Conservation (phyloP, 92 coral and sea anemone species). For the Anthopleura xanthogrammica region DNA sequence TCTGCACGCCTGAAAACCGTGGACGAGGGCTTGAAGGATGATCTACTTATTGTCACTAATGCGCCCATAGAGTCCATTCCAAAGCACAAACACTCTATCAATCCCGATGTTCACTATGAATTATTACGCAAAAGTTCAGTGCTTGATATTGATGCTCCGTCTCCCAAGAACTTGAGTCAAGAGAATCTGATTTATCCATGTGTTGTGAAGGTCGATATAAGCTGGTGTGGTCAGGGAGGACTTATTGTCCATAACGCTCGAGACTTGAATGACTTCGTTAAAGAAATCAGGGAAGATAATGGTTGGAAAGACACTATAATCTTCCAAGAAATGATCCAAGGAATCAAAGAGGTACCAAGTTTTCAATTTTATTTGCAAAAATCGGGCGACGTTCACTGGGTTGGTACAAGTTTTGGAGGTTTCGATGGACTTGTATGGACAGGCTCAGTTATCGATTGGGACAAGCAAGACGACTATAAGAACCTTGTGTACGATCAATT, state of each 20-base stretch:
- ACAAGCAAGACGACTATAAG: constrained; percentile 39
- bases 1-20: constrained; percentile 21
- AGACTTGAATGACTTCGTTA: constrained; percentile 16
- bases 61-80: constrained; percentile 47
- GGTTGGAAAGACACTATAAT: constrained; percentile 30
- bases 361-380: constrained; percentile 41
- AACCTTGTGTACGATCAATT: constrained; percentile 42
- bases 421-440: constrained; percentile 29
- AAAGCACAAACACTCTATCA: constrained; percentile 33
- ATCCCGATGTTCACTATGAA: constrained; percentile 35
- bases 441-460: constrained; percentile 36
- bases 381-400: constrained; percentile 39
- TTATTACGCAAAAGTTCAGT: constrained; percentile 39
- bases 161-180: constrained; percentile 44
- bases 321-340: constrained; percentile 36
- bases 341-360: constrained; percentile 37
- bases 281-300: constrained; percentile 23
- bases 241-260: constrained; percentile 23
- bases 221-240: constrained; percentile 33
- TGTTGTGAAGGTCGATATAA: constrained; percentile 43
- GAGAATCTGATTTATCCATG: constrained; percentile 41
- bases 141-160: constrained; percentile 48
- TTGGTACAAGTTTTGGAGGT: constrained; percentile 26
- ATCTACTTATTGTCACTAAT: constrained; percentile 35
- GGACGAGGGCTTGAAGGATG: constrained; percentile 55